A percentile compares a stretch with the other conserved stretches of the same genome.
Evolutionary conservation across 2,113 vertebrate genomes (phyloP).

Genomic region (cattle (Bos taurus)): ARS-UCD2.0 NC_037328.1:135768001-135768500

Average conservation of each 20-base stretch:
- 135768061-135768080: not conserved
- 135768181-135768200: not conserved
- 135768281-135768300: not conserved
- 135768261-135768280: not conserved
- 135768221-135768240: not conserved
- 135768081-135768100: not conserved
- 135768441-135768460: not conserved
- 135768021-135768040: not conserved
- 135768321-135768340: not conserved
- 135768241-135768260: not conserved
- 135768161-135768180: conserved; percentile 10
- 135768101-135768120: not conserved
- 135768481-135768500: not conserved
- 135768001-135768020: not conserved
- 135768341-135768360: not conserved
- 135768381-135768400: not conserved
- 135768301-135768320: not conserved
- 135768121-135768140: not conserved
- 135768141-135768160: not conserved
- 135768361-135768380: not conserved
- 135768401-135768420: not conserved
- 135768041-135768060: not conserved
- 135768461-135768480: not conserved
- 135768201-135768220: not conserved
- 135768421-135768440: not conserved